Base-by-base conservation (phyloP, 2,888 invertebrate genomes). In the Coelinius sp. region DNA sequence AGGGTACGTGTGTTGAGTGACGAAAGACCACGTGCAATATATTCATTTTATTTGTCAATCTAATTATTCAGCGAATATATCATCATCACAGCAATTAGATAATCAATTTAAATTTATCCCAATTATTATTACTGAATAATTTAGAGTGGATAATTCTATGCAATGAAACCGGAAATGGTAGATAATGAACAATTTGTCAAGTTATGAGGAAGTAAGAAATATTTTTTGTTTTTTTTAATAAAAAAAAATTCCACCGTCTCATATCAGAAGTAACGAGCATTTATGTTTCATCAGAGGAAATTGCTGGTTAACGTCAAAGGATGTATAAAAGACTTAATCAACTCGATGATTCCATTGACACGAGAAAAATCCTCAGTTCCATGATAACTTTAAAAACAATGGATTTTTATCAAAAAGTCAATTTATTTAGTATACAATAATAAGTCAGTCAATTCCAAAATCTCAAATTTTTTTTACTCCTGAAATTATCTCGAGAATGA, bases 271-370 rank as follows among this genome's bases (percentile, higher is more conserved):
- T 59, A 17, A 20, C 59, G 31, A 59, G 31, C 31, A 35, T 59
- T 59, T 59, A 59, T 31, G 59, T 35, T 59, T 59, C 31, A 59
- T 59, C 59, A 59, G 35, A 59, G 59, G 59, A 59, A 59, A 59
- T 59, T 59, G 59, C 59, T 59, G 14, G 59, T 59, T 59, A 59
- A 59, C 27, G 31, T 59, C 59, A 59, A 59, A 59, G 59, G 59
- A 59, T 59, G 59, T 59, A 31, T 31, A 17, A 6, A 31, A 17
- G 35, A 59, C 59, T 31, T 35, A 14, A 6, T 31, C 3, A 31
- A 59, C 17, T 31, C 59, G 31, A 53, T 25, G 5, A 25, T 35
- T 14, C 6, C 17, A 17, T 31, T 59, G 14, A 20, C 17, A 31
- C 35, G 7, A 53, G 52, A 52, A 52, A 52, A 22, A 52, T 20